Evolutionary conservation across 1,140 invertebrate species (phyloP).

Genomic region (Penaeus indicus): DNA sequence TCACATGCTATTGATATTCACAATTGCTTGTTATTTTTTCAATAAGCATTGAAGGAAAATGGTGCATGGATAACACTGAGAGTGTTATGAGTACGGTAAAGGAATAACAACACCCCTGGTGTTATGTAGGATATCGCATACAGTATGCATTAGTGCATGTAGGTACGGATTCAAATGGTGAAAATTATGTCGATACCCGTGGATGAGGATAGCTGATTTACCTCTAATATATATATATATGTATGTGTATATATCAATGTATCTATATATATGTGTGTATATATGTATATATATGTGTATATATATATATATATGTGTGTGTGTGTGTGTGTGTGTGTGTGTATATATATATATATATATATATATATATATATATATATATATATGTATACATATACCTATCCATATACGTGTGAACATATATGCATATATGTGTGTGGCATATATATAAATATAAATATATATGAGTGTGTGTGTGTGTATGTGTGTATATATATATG

Average conservation of each 20-base stretch:
- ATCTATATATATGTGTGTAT: not conserved
- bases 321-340: not conserved
- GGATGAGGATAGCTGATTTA: no score
- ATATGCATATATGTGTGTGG: not conserved
- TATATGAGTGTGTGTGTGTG: not conserved
- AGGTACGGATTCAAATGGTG: no score
- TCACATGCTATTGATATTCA: no score
- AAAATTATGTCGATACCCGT: no score
- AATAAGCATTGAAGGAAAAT: no score
- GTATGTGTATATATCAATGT: not conserved
- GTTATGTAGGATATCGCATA: no score
- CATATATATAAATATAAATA: not conserved
- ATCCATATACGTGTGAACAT: not conserved
- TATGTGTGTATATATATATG: not conserved
- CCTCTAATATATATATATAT: not conserved
- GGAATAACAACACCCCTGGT: no score
- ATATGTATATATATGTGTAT: slow-evolving; percentile 20
- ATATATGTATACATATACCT: not conserved
- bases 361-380: slow-evolving; percentile 30
- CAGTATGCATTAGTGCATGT: no score
- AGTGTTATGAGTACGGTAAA: no score
- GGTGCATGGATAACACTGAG: no score
- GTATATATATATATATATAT: slow-evolving; percentile 30
- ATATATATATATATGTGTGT: slow-evolving; percentile 20
- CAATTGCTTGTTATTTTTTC: no score